Conservation (phyloP, 2,797 vertebrate species). For the Zenarchopterus dispar region DNA sequence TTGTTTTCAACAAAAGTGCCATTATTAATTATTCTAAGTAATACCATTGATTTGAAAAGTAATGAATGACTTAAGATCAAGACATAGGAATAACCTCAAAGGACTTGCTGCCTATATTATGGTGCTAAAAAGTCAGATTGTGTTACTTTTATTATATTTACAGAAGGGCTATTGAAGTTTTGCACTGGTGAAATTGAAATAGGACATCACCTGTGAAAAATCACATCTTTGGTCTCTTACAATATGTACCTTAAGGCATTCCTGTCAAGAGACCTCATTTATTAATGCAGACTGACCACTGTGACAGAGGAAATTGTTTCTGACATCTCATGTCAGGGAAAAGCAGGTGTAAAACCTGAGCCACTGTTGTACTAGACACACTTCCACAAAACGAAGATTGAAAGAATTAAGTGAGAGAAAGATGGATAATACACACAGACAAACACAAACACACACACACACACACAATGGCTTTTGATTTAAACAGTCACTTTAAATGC, state of each 20-base stretch:
- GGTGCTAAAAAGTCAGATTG: neutral
- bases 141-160: neutral
- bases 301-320: slow-evolving; percentile 28
- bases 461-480: neutral
- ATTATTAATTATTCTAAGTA: neutral
- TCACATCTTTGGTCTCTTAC: slow-evolving; percentile 14
- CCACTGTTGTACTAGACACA: slow-evolving; percentile 1
- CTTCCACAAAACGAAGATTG: slow-evolving; percentile 9
- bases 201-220: slow-evolving; percentile 4
- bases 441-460: neutral
- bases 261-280: slow-evolving; percentile 32
- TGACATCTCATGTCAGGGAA: slow-evolving; percentile 25
- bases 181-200: slow-evolving; percentile 9
- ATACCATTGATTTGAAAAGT: neutral
- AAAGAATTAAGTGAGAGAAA: slow-evolving; percentile 2
- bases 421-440: neutral
- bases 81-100: neutral
- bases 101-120: neutral
- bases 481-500: neutral
- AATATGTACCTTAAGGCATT: slow-evolving; percentile 28
- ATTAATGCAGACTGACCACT: slow-evolving; percentile 30
- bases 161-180: slow-evolving; percentile 5
- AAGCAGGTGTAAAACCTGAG: slow-evolving; percentile 28
- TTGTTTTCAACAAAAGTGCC: neutral
- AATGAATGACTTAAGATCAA: neutral